These are phyloP conservation scores for Barbus barbus DNA, from an alignment of 2,113 vertebrate species.

Conservation along the genomic window DNA sequence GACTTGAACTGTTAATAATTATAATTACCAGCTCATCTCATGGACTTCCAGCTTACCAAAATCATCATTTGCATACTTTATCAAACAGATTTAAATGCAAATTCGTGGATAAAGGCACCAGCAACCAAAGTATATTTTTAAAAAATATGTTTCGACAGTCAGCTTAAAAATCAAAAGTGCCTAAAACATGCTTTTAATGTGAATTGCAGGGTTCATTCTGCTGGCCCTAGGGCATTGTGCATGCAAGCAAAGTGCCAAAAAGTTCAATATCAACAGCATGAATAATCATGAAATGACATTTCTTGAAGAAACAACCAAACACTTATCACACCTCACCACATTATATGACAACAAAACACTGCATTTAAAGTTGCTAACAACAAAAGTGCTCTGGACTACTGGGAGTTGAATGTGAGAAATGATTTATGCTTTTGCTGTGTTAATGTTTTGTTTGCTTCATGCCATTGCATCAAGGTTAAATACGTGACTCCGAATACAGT, in stretches of 20 bases:
- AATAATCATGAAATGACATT: slow-evolving; percentile 9
- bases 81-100: not conserved
- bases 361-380: slow-evolving; percentile 2
- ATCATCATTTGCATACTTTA: not conserved
- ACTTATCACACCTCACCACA: slow-evolving; percentile 17
- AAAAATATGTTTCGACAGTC: not conserved
- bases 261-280: slow-evolving; percentile 4
- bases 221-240: not conserved
- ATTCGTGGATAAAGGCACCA: not conserved
- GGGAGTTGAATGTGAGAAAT: slow-evolving; percentile 2
- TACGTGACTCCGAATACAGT: not conserved
- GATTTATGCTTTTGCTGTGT: not conserved
- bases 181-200: not conserved
- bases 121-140: not conserved
- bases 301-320: not conserved
- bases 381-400: not conserved
- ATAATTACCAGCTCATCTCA: slow-evolving; percentile 28
- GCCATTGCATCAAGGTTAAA: slow-evolving; percentile 19
- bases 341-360: slow-evolving; percentile 1
- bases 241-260: not conserved
- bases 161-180: not conserved
- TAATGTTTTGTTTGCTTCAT: not conserved
- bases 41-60: not conserved
- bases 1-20: not conserved
- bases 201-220: not conserved